Evolutionary conservation across 2,888 invertebrate genomes (phyloP), one percentile per base, ranked within the genome.

Genomic region (Petrophora chlorosata): DNA sequence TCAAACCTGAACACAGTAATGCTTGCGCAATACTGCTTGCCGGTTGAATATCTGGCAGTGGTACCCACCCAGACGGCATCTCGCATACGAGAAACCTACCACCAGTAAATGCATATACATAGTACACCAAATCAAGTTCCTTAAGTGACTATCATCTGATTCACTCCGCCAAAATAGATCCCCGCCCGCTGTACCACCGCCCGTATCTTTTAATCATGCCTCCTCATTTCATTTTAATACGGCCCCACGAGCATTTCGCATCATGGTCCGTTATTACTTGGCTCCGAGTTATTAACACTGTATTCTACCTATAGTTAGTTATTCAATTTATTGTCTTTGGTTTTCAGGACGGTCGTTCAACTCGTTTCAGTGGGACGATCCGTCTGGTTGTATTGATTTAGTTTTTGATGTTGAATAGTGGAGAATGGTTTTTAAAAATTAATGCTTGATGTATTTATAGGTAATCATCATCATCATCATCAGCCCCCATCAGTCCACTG

Each of bases 181-280:
- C 0, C 14, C 19, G 16, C 71, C 36, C 57, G 45, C 33, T 82
- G 67, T 61, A 48, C 41, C 61, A 7, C 59, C 16, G 25, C 2
- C 78, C 26, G 57, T 45, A 64, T 15, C 38, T 54, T 73, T 71
- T 70, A 70, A 73, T 73, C 63, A 71, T 65, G 41, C 53, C 54
- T 33, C 44, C 62, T 72, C 70, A 68, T 70, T 60, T 56, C 59
- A 59, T 55, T 64, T 63, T 63, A 67, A 69, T 64, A 57, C 50
- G 42, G 36, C 36, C 40, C 32, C 50, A 49, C 52, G 55, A 60
- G 70, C 74, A 67, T 60, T 75, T 76, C 80, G 68, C 80, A 85
- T 86, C 76, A 86, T 85, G 68, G 68, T 56, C 69, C 76, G 74
- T 85, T 83, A 85, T 85, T 76, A 79, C 75, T 59, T 54, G 58